Evolutionary conservation across 2,113 vertebrate species (phyloP).

Genomic region (Athene cunicularia): DNA sequence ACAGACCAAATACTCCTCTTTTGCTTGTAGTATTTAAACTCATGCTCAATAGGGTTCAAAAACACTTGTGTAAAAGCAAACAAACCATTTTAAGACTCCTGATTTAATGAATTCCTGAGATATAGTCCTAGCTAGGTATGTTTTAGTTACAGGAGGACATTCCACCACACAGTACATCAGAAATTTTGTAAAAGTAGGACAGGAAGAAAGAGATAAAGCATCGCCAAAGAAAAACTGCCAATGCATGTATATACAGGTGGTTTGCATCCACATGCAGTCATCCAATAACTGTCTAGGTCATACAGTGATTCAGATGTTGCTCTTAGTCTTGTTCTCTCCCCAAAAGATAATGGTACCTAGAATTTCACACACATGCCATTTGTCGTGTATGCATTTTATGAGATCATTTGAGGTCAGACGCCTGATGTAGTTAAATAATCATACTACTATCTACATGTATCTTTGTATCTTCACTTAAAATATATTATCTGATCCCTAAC

Average conservation of each 20-base stretch:
- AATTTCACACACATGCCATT: neutral
- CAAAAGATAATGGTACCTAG: neutral
- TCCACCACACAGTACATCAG: neutral
- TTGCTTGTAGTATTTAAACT: slow-evolving; percentile 53
- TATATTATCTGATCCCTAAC: neutral
- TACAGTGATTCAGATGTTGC: neutral
- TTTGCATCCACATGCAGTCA: neutral
- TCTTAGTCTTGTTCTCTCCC: neutral
- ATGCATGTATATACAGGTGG: accelerated
- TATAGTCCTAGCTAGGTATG: neutral
- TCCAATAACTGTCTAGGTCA: neutral
- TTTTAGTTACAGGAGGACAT: neutral
- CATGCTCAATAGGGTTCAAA: neutral
- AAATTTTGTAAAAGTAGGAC: neutral
- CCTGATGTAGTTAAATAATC: neutral
- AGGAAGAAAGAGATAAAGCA: neutral
- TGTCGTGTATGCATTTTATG: neutral
- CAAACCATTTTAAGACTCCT: neutral
- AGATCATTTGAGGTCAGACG: neutral
- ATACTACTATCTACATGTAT: accelerated
- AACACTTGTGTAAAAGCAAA: neutral
- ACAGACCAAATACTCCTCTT: slow-evolving; percentile 41
- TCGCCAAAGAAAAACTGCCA: neutral
- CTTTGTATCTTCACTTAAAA: neutral
- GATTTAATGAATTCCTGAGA: slow-evolving; percentile 27